phyloP scores from a whole-genome alignment of 2,888 invertebrate species.

The Stomorhina lunata region DNA sequence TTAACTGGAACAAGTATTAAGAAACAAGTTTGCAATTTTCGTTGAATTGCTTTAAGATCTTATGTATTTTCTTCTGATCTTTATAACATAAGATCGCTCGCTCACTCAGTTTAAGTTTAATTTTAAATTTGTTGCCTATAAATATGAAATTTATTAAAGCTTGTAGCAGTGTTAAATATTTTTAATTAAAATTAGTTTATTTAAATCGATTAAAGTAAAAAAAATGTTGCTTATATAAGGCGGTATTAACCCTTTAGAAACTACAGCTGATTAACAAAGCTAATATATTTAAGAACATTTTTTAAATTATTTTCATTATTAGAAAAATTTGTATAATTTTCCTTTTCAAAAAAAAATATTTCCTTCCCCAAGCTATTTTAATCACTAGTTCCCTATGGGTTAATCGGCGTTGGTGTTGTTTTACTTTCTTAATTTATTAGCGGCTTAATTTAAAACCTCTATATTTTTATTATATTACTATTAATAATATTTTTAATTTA shows the following conservation, averaged over 20 bases:
- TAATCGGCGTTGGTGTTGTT: conserved; percentile 12
- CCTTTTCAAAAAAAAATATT: no score
- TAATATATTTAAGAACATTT: no score
- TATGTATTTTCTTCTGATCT: not conserved
- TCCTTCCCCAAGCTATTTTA: no score
- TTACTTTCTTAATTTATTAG: conserved; percentile 39
- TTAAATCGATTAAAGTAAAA: conserved; percentile 42
- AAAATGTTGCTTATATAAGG: no score
- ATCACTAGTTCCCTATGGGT: no score
- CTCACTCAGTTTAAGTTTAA: conserved; percentile 16
- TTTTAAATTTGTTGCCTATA: conserved; percentile 14
- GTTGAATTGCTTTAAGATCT: not conserved
- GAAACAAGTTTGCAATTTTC: conserved; percentile 38
- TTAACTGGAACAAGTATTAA: not conserved
- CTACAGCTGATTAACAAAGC: no score
- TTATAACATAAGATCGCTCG: conserved; percentile 24
- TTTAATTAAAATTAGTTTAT: conserved; percentile 59
- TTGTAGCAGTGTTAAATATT: conserved; percentile 22
- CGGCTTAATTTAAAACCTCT: conserved; percentile 39
- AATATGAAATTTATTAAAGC: conserved; percentile 20
- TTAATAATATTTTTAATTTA: conserved; percentile 39
- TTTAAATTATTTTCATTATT: no score
- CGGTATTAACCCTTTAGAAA: not conserved
- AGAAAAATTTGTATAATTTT: no score
- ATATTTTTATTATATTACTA: conserved; percentile 5